Base-by-base conservation (phyloP, 2,113 vertebrate genomes). In the Pristiophorus japonicus region DNA sequence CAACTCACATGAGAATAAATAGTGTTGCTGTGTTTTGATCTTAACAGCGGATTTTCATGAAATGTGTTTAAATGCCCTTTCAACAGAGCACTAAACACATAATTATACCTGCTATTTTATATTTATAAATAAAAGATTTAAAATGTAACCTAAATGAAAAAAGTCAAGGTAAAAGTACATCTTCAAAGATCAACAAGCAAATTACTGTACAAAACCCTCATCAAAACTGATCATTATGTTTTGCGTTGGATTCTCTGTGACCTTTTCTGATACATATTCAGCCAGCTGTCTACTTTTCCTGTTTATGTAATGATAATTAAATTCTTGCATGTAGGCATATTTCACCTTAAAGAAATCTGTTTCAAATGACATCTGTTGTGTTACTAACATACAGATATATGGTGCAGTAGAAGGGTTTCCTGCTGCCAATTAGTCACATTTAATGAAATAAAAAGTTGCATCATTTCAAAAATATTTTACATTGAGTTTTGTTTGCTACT, bases 311-410 rank as follows among this genome's bases (percentile, higher is more conserved):
- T 92, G 93, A 94, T 70, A 94, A 94, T 94, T 94, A 94, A 70
- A 94, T 94, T 70, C 93, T 45, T 94, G 93, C 93, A 94, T 94
- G 93, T 94, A 45, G 93, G 93, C 93, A 94, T 94, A 94, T 94
- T 94, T 94, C 93, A 94, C 93, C 93, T 94, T 94, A 94, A 94
- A 70, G 93, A 94, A 94, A 70, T 70, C 93, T 94, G 93, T 94
- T 94, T 94, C 42, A 94, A 94, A 94, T 94, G 93, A 94, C 93
- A 94, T 94, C 93, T 94, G 93, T 73, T 94, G 93, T 94, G 93
- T 94, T 94, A 94, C 93, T 67, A 94, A 94, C 65, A 51, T 94
- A 94, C 93, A 94, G 66, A 94, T 70, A 67, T 67, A 73, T 67
- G 70, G 93, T 94, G 93, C 65, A 94, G 93, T 94, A 47, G 45